Percentiles rank a stretch among this genome's conserved stretches.
Conservation (phyloP, 1,140 invertebrate species). For the Drosophila virilis region DNA sequence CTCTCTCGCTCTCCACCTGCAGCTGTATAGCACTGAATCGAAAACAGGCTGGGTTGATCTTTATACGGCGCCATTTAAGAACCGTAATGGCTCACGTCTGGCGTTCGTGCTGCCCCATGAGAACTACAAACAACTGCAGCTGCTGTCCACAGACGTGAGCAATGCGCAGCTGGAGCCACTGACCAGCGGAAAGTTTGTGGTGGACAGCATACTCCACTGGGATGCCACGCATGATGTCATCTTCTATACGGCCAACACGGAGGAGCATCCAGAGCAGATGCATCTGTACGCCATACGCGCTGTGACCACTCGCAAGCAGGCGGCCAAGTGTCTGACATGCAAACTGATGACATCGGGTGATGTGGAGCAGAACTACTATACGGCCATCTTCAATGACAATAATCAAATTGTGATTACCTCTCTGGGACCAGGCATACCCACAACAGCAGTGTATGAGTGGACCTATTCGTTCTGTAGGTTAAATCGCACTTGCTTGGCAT, state of each 20-base stretch:
- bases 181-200: slow-evolving; percentile 91
- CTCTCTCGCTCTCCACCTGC: neutral
- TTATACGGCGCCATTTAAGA: slow-evolving; percentile 87
- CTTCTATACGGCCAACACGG: slow-evolving; percentile 88
- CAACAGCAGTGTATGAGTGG: slow-evolving; percentile 67
- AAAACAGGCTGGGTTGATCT: slow-evolving; percentile 90
- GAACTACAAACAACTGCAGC: slow-evolving; percentile 88
- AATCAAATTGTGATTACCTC: slow-evolving; percentile 75
- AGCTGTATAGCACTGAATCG: slow-evolving; percentile 71
- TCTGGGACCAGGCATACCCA: slow-evolving; percentile 75
- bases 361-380: slow-evolving; percentile 76
- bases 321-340: slow-evolving; percentile 86
- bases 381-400: slow-evolving; percentile 71
- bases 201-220: slow-evolving; percentile 92
- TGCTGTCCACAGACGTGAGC: slow-evolving; percentile 84
- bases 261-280: slow-evolving; percentile 86
- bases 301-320: slow-evolving; percentile 57
- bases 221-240: slow-evolving; percentile 88
- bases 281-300: slow-evolving; percentile 86
- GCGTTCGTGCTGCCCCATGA: slow-evolving; percentile 88
- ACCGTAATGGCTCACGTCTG: slow-evolving; percentile 86
- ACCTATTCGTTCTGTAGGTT: slow-evolving; percentile 60
- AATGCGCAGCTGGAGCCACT: slow-evolving; percentile 61
- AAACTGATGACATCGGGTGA: slow-evolving; percentile 72
- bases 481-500: no score